Conservation (phyloP, 2,113 vertebrate genomes). For the Xenopus laevis region DNA sequence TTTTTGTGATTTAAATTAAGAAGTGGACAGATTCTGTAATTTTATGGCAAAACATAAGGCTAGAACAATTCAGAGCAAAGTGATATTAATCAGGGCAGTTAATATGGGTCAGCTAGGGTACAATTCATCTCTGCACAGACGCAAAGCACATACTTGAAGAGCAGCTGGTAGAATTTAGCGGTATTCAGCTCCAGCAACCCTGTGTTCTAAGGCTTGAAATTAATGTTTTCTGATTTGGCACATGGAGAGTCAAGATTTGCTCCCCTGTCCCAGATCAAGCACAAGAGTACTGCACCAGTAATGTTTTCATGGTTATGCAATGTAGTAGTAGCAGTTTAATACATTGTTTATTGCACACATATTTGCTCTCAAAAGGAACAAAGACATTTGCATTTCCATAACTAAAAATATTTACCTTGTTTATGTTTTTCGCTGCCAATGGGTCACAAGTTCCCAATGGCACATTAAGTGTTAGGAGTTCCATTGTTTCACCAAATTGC, state of each 20-base stretch:
- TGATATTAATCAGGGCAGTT: too few relatives aligned
- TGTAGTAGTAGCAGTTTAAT: background rate
- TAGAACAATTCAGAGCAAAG: too few relatives aligned
- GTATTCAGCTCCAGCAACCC: slow-evolving; percentile 37
- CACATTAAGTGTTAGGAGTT: background rate
- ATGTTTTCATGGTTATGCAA: background rate
- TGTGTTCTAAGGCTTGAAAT: slow-evolving; percentile 44
- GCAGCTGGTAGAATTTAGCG: slow-evolving; percentile 41
- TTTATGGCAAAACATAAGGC: too few relatives aligned
- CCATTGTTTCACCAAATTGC: slow-evolving; percentile 8
- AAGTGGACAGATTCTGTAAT: too few relatives aligned
- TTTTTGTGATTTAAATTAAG: too few relatives aligned
- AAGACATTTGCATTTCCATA: background rate
- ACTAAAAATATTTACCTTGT: background rate
- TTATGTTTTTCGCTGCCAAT: background rate
- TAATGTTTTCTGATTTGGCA: slow-evolving; percentile 38
- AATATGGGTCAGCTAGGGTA: slow-evolving; percentile 31
- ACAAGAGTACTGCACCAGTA: slow-evolving; percentile 13
- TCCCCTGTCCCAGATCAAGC: slow-evolving; percentile 18
- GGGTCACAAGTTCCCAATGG: background rate
- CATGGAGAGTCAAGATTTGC: slow-evolving; percentile 16
- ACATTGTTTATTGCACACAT: background rate
- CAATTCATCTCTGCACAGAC: background rate
- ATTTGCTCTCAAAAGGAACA: background rate
- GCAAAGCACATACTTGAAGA: slow-evolving; percentile 3